A percentile compares a stretch with the other conserved stretches of the same genome.
phyloP scores from a whole-genome alignment of 2,797 vertebrate genomes.

The Graptemys geographica region DNA sequence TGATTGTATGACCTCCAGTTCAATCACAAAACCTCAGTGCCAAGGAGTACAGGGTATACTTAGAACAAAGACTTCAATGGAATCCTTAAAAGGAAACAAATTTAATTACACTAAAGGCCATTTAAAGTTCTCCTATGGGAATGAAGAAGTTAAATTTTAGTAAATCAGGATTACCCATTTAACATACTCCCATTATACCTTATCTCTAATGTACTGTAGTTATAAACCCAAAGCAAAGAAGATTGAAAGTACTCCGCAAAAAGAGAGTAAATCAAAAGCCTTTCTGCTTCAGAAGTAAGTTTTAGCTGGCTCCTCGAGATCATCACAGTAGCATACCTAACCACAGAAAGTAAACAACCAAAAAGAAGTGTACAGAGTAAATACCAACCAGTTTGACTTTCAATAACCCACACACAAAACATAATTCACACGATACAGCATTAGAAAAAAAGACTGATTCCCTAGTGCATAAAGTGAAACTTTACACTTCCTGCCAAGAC shows the following conservation, averaged over 20 bases:
- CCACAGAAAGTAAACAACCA: conserved; percentile 4
- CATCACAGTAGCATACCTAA: no score
- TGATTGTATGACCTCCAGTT: neutral
- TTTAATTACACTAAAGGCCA: neutral
- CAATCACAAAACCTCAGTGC: neutral
- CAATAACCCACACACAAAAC: neutral
- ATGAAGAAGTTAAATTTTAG: neutral
- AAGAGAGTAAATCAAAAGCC: neutral
- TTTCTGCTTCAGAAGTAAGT: neutral
- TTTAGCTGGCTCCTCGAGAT: neutral
- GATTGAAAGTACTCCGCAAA: neutral
- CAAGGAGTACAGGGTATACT: neutral
- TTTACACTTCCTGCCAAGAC: no score
- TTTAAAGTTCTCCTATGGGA: neutral
- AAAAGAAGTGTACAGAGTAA: neutral
- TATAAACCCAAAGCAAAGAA: neutral
- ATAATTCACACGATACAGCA: rapidly evolving
- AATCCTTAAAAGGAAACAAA: neutral
- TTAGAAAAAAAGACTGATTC: neutral
- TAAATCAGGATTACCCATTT: neutral
- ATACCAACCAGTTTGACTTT: rapidly evolving
- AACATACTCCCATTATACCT: neutral
- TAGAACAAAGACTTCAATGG: neutral
- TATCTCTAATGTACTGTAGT: rapidly evolving
- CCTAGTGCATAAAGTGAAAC: neutral